phyloP scores from a whole-genome alignment of 2,797 vertebrate genomes.

The Tenualosa thibaudeaui region DNA sequence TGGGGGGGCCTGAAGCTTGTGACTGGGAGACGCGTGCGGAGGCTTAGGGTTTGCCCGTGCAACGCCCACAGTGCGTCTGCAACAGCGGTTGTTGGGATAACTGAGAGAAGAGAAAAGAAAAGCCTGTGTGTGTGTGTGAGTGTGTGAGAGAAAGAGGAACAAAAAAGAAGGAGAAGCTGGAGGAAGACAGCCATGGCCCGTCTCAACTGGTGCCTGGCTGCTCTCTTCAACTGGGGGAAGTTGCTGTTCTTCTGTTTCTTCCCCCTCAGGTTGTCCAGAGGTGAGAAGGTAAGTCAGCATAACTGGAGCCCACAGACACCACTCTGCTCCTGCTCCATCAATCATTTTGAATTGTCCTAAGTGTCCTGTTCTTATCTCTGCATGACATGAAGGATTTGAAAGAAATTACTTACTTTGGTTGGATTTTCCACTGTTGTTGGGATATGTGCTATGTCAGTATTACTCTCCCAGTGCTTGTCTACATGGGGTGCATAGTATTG shows the following conservation, averaged over 20 bases:
- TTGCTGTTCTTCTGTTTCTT: conserved; percentile 84
- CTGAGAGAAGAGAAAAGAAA: neutral
- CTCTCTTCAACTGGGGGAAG: conserved; percentile 85
- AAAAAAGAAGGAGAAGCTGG: conserved; percentile 26
- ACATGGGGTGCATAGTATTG: neutral
- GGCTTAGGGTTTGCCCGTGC: conserved; percentile 23
- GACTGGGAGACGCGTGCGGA: neutral
- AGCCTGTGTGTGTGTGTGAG: conserved; percentile 36
- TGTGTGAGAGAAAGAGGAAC: conserved; percentile 43
- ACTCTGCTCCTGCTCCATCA: neutral
- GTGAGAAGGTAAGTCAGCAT: conserved; percentile 77
- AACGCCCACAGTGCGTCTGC: conserved; percentile 15
- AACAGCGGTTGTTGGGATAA: conserved; percentile 22
- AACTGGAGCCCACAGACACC: neutral
- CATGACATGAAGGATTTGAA: neutral
- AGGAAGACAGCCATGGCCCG: conserved; percentile 76
- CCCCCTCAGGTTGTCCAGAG: conserved; percentile 75
- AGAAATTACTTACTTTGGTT: neutral
- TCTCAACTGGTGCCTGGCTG: conserved; percentile 83
- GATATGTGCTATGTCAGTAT: neutral
- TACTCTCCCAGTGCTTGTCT: neutral
- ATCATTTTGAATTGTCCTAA: too few species aligned
- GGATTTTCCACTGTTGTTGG: neutral
- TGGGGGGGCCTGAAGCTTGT: neutral
- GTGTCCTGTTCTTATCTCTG: neutral